Evolutionary conservation across 2,888 invertebrate species (phyloP).

Genomic region (Temnothorax unifasciatus): DNA sequence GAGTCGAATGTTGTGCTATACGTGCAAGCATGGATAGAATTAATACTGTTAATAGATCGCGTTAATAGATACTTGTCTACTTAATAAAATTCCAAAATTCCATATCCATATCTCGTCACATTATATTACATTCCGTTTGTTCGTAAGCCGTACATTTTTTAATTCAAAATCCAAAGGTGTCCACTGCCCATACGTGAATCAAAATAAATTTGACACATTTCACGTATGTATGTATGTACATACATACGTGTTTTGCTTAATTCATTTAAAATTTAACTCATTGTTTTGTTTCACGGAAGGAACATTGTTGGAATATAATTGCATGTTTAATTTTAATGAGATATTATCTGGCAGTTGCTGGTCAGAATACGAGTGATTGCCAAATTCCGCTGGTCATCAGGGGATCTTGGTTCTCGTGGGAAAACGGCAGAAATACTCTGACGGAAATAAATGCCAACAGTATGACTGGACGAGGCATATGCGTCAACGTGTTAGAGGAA

Average conservation of each 20-base stretch:
- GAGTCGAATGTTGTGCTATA: not conserved
- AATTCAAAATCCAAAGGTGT: not conserved
- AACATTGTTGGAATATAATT: not conserved
- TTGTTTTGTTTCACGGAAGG: not conserved
- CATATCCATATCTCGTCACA: not conserved
- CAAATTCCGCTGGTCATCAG: conserved; percentile 92
- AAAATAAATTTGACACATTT: not conserved
- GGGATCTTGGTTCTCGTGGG: conserved; percentile 97
- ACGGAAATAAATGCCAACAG: conserved; percentile 93
- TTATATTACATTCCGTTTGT: not conserved
- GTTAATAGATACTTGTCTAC: not conserved
- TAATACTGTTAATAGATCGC: not conserved
- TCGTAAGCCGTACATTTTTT: conserved; percentile 3
- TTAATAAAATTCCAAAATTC: not conserved
- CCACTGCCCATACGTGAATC: not conserved
- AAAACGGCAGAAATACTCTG: conserved; percentile 93
- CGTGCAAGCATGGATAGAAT: not conserved
- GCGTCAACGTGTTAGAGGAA: conserved; percentile 91
- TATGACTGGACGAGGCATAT: conserved; percentile 90
- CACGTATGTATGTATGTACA: not conserved
- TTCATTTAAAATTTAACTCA: not conserved
- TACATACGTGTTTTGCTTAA: no score
- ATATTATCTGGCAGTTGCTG: conserved; percentile 44
- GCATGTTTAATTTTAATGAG: not conserved
- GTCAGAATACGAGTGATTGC: conserved; percentile 86